Base-by-base conservation (phyloP, 2,888 invertebrate species). In the Digitonthophagus gazella region DNA sequence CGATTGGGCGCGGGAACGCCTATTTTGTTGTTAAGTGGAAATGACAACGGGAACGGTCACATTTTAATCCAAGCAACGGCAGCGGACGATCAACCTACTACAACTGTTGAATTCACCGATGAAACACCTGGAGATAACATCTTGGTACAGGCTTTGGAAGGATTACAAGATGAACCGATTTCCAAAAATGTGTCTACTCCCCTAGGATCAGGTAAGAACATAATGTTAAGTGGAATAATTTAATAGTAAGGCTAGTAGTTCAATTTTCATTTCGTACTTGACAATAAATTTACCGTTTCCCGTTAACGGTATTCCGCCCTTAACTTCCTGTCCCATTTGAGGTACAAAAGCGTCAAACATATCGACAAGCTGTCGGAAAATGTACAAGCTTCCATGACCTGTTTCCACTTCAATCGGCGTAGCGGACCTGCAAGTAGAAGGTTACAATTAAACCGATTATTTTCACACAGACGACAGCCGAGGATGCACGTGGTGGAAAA, bases 21-120 rank as follows among this genome's bases (percentile, higher is more conserved):
- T 64, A 82, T 83, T 67, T 78, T 83, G 44, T 74, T 83, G 67
- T 75, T 82, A 68, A 79, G 80, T 74, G 79, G 80, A 44, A 79
- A 78, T 70, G 82, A 81, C 72, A 78, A 77, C 73, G 78, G 75
- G 68, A 77, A 78, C 70, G 80, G 80, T 63, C 79, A 79, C 71
- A 78, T 79, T 72, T 74, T 79, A 56, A 81, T 83, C 67, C 82
- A 83, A 70, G 78, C 81, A 56, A 74, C 78, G 19, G 75, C 76
- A 16, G 79, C 78, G 16, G 77, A 77, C 58, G 74, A 72, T 15
- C 73, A 74, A 66, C 69, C 67, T 55, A 71, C 64, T 67, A 69
- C 67, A 57, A 71, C 64, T 67, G 76, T 72, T 63, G 73, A 72
- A 55, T 70, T 69, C 22, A 58, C 64, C 55, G 72, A 73, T 57